These are phyloP conservation scores for Lepidocolaptes lacrymiger DNA, from an alignment of 2,797 vertebrate genomes.

Conservation along the genomic window DNA sequence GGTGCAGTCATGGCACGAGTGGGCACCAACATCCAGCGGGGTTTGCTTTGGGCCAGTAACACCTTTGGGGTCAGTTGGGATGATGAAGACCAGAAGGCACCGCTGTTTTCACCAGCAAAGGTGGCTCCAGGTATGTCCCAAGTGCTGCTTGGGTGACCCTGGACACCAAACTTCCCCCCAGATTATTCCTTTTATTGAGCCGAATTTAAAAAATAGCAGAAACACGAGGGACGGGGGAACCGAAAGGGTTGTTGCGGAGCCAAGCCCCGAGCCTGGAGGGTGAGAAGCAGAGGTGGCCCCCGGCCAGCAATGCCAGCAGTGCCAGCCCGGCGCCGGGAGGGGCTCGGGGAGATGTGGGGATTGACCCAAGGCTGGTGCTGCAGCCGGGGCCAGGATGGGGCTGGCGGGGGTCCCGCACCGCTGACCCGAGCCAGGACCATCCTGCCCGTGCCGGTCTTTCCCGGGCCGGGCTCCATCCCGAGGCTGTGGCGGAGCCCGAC, in stretches of 20 bases:
- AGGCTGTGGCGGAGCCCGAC: background rate
- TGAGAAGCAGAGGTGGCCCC: accelerated
- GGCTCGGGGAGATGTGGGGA: accelerated
- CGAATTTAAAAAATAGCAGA: background rate
- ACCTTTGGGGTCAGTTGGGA: background rate
- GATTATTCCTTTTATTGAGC: background rate
- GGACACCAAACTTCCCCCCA: accelerated
- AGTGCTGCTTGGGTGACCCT: background rate
- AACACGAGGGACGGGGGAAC: background rate
- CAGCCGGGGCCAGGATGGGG: background rate
- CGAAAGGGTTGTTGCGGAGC: background rate
- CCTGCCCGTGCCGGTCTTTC: background rate
- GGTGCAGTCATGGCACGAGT: background rate
- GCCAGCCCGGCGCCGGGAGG: background rate
- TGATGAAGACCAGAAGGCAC: background rate
- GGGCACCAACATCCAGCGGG: accelerated
- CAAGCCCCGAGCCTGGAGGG: background rate
- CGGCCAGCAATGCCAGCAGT: background rate
- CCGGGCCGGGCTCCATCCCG: background rate
- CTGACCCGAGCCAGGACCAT: background rate
- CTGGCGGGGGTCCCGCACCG: background rate
- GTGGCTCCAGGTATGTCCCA: accelerated
- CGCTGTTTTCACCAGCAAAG: background rate
- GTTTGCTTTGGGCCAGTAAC: background rate
- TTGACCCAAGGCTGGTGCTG: accelerated